Evolutionary conservation across 2,888 invertebrate genomes (phyloP), one percentile per base, ranked within the genome.

Genomic region (Acrobeloides nanus): DNA sequence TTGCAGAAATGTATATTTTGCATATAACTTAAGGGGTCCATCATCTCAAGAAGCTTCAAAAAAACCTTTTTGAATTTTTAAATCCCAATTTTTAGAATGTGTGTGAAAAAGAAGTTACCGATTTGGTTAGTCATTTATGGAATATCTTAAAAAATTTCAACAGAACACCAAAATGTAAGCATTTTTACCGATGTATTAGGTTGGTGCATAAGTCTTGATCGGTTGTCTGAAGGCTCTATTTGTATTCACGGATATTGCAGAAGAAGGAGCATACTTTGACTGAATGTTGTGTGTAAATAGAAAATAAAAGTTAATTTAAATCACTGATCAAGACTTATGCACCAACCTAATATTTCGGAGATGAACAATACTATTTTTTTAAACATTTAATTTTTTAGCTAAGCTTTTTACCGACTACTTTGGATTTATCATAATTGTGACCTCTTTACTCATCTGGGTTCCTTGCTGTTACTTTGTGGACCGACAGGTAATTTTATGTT

Each of bases 221-320:
- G n/a, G n/a, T 41, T 58, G n/a, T 33, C 42, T n/a, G 61, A 57
- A 24, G 61, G 57, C 5, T 53, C 57, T n/a, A 61, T 57, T 29
- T 57, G 57, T 31, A 52, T 57, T 29, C 45, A 62, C 4, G 57
- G 57, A 3, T 56, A 57, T 20, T 57, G 57, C 38, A 45, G 43
- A n/a, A n/a, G n/a, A n/a, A n/a, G n/a, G n/a, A n/a, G n/a, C n/a
- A n/a, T n/a, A n/a, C n/a, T n/a, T n/a, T n/a, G n/a, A n/a, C n/a
- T n/a, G n/a, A n/a, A n/a, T n/a, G n/a, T n/a, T n/a, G n/a, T n/a
- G n/a, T n/a, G n/a, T n/a, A n/a, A n/a, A n/a, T n/a, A n/a, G n/a
- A 29, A 20, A 10, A 15, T 8, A n/a, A 35, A 15, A 17, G 35
- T 35, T 35, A 8, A 29, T n/a, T 29, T n/a, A n/a, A n/a, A n/a